A percentile compares a stretch with the other conserved stretches of the same genome.
phyloP scores from a whole-genome alignment of 2,888 invertebrate species.

The Eupithecia abbreviata region DNA sequence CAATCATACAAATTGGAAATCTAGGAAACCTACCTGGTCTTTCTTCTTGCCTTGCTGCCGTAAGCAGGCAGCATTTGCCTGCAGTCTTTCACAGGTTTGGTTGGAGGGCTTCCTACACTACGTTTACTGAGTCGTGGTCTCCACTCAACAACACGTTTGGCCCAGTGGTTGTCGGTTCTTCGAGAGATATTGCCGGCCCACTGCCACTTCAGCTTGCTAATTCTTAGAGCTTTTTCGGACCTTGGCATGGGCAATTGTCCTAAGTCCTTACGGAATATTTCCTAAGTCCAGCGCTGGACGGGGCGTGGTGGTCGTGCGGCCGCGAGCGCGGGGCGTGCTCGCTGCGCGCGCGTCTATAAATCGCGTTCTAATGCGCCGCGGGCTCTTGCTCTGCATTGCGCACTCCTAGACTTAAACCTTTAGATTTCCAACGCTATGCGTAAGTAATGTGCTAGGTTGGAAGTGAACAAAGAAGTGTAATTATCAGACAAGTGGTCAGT shows the following conservation, averaged over 20 bases:
- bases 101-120: too few species aligned
- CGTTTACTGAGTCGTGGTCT: too few species aligned
- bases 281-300: constrained; percentile 59
- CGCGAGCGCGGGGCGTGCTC: constrained; percentile 62
- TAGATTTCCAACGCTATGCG: constrained; percentile 27
- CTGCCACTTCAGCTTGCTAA: too few species aligned
- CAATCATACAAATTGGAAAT: background rate
- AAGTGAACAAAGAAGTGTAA: constrained; percentile 1
- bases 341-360: constrained; percentile 69
- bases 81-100: too few species aligned
- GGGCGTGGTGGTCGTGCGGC: constrained; percentile 72
- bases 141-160: too few species aligned
- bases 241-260: background rate
- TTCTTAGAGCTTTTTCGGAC: background rate
- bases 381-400: constrained; percentile 69
- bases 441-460: constrained; percentile 8
- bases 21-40: background rate
- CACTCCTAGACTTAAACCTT: constrained; percentile 49
- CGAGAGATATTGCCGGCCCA: too few species aligned
- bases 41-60: background rate
- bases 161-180: too few species aligned
- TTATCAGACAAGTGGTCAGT: background rate
- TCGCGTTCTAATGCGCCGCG: constrained; percentile 62
- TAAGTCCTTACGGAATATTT: background rate
- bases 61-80: background rate